Percentiles rank a stretch among this genome's conserved stretches.
These are phyloP conservation scores for Stichopus chloronotus DNA, from an alignment of 35 echinoderm and acorn worm genomes.

Conservation along the genomic window DNA sequence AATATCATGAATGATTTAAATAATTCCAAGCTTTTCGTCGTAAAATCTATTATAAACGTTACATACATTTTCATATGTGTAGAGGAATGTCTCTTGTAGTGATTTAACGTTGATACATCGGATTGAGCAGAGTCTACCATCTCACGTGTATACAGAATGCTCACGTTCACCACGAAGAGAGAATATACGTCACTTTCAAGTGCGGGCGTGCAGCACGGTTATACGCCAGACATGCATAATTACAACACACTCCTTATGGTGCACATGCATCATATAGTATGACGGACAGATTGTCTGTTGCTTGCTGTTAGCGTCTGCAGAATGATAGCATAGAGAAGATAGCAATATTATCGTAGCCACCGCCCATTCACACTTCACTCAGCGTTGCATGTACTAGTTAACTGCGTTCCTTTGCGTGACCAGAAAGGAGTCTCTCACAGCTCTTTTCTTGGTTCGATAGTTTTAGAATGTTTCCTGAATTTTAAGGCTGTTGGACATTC, in stretches of 20 bases:
- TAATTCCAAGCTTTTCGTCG: not conserved
- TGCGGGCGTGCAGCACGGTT: not conserved
- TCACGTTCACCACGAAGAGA: not conserved
- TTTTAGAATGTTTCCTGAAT: not conserved
- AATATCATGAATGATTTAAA: not conserved
- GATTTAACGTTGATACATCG: not conserved
- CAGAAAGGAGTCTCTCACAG: not conserved
- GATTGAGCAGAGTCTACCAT: not conserved
- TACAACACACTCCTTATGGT: not conserved
- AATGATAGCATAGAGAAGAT: not conserved
- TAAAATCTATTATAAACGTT: not conserved
- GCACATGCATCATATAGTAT: not conserved
- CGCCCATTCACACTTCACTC: not conserved
- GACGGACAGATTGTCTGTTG: not conserved
- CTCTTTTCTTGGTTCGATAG: not conserved
- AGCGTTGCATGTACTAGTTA: not conserved
- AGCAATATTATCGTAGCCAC: not conserved
- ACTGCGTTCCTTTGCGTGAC: not conserved
- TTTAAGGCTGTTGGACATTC: not conserved
- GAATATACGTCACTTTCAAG: not conserved
- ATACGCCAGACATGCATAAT: not conserved
- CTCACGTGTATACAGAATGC: not conserved
- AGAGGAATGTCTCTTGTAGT: not conserved
- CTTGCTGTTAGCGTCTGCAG: not conserved
- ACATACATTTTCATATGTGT: not conserved